Conservation (phyloP, 2,797 vertebrate species). For the Esox masquinongy region DNA sequence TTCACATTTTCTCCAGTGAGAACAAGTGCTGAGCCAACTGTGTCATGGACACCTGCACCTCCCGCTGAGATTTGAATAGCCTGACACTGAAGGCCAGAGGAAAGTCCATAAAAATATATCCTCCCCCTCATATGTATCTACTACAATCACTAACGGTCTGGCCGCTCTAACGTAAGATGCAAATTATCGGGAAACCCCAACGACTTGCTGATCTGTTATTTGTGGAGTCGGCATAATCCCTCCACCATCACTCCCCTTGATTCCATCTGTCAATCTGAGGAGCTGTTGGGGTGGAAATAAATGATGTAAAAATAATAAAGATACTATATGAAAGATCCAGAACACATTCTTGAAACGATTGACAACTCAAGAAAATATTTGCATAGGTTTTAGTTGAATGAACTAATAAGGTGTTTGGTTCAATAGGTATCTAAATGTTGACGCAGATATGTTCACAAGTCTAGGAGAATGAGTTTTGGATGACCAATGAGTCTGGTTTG, state of each 20-base stretch:
- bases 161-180: constrained; percentile 31
- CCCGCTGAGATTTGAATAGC: constrained; percentile 23
- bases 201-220: constrained; percentile 64
- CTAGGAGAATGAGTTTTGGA: too few species aligned
- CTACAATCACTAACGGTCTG: constrained; percentile 58
- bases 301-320: too few species aligned
- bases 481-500: too few species aligned
- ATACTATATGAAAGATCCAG: too few species aligned
- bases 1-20: neutral
- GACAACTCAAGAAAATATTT: too few species aligned
- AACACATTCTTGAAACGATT: too few species aligned
- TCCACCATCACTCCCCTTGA: constrained; percentile 58
- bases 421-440: too few species aligned
- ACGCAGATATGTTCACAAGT: too few species aligned
- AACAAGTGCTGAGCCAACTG: neutral
- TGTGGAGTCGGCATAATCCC: constrained; percentile 46
- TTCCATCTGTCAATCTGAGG: constrained; percentile 51
- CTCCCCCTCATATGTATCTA: constrained; percentile 55
- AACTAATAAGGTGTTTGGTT: too few species aligned
- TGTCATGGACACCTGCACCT: constrained; percentile 3
- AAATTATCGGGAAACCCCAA: constrained; percentile 62
- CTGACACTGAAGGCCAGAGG: constrained; percentile 49
- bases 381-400: too few species aligned
- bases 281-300: too few species aligned
- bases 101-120: constrained; percentile 57